Evolutionary conservation across 2,888 invertebrate species (phyloP).

Genomic region (Podabrus alpinus): DNA sequence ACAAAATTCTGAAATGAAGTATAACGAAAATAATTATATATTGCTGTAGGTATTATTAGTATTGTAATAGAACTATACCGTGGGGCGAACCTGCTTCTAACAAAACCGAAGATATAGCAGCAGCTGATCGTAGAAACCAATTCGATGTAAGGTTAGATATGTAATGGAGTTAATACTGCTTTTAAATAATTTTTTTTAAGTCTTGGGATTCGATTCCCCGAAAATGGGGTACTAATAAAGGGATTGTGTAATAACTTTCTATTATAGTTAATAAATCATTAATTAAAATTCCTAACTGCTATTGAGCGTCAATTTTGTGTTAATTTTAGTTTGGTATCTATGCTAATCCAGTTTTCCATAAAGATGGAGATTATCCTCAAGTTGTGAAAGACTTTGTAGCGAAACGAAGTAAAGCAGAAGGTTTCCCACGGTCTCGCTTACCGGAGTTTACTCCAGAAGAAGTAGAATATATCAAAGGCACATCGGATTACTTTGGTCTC

Average conservation of each 20-base stretch:
- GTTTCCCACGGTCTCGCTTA: slow-evolving; percentile 64
- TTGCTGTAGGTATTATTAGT: slow-evolving; percentile 47
- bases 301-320: not conserved
- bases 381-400: slow-evolving; percentile 65
- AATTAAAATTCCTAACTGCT: too few species aligned
- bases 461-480: slow-evolving; percentile 62
- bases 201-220: not conserved
- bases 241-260: too few species aligned
- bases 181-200: too few species aligned
- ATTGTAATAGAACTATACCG: slow-evolving; percentile 55
- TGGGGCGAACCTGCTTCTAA: slow-evolving; percentile 58
- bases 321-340: slow-evolving; percentile 66
- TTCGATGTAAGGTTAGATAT: slow-evolving; percentile 35
- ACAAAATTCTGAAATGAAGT: not conserved
- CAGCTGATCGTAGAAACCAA: slow-evolving; percentile 55
- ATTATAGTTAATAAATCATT: too few species aligned
- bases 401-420: slow-evolving; percentile 62
- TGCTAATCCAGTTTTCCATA: slow-evolving; percentile 57
- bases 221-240: not conserved
- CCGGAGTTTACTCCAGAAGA: slow-evolving; percentile 66
- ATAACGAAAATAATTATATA: not conserved
- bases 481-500: slow-evolving; percentile 74
- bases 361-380: slow-evolving; percentile 68
- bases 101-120: slow-evolving; percentile 52
- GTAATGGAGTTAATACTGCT: too few species aligned